A percentile compares a stretch with the other conserved stretches of the same genome.
Conservation (phyloP, 2,888 invertebrate genomes). For the Drosophila seclusa region DNA sequence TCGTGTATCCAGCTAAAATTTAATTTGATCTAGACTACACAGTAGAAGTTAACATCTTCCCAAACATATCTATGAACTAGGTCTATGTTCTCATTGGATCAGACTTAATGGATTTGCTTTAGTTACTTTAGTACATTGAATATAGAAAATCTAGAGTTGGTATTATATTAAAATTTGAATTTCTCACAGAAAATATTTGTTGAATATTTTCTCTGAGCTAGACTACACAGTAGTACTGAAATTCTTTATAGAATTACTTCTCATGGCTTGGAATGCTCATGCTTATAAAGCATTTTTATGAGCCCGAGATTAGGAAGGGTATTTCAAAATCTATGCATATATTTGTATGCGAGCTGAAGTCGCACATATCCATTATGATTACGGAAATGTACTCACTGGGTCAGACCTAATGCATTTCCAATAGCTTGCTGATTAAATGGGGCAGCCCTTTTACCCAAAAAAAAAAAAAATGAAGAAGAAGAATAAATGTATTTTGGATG, state of each 20-base stretch:
- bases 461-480: background rate
- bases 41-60: too few relatives aligned
- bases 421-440: background rate
- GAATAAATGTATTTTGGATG: slow-evolving; percentile 1
- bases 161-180: background rate
- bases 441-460: background rate
- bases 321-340: background rate
- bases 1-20: background rate
- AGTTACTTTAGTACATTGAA: too few relatives aligned
- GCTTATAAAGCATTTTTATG: background rate
- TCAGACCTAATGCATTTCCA: slow-evolving; percentile 16
- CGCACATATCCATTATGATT: background rate
- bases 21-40: background rate
- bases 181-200: too few relatives aligned
- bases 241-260: background rate
- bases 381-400: background rate
- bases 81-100: too few relatives aligned
- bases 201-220: background rate
- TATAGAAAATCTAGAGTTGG: background rate
- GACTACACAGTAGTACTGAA: background rate
- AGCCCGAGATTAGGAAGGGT: background rate
- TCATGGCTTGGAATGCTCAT: background rate
- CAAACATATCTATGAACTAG: too few relatives aligned
- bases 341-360: background rate
- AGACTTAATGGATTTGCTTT: too few relatives aligned